Evolutionary conservation across 2,113 vertebrate species (phyloP).

Genomic region (Physeter macrocephalus): DNA sequence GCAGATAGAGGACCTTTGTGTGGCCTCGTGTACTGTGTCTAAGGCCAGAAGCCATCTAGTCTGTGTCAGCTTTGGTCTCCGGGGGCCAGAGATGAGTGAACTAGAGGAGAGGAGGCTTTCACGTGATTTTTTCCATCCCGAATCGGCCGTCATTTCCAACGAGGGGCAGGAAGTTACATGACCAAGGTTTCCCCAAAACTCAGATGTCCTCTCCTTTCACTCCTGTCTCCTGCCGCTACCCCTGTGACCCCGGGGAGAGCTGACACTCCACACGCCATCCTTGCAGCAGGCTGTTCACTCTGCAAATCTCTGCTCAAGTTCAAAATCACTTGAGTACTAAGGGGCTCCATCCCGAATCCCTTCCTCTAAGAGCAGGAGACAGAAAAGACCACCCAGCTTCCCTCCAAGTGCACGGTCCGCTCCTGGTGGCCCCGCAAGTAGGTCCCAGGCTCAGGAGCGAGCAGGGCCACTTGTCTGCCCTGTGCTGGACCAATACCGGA

Average conservation of each 20-base stretch:
- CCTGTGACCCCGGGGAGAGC: background rate
- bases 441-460: background rate
- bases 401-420: background rate
- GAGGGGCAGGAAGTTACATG: background rate
- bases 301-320: background rate
- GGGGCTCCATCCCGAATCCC: background rate
- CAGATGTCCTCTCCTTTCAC: background rate
- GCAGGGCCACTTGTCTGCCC: background rate
- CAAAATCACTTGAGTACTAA: background rate
- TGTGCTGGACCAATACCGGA: background rate
- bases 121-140: background rate
- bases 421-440: background rate
- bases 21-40: background rate
- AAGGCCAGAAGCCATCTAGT: background rate
- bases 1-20: background rate
- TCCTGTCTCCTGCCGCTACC: too few species aligned
- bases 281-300: background rate
- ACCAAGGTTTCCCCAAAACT: background rate
- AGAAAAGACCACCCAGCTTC: background rate
- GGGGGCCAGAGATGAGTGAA: background rate
- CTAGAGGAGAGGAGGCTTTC: background rate
- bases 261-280: background rate
- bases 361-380: background rate
- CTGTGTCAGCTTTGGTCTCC: background rate
- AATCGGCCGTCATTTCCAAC: background rate